Evolutionary conservation across 2,888 invertebrate genomes (phyloP).

Genomic region (Digitonthophagus gazella): DNA sequence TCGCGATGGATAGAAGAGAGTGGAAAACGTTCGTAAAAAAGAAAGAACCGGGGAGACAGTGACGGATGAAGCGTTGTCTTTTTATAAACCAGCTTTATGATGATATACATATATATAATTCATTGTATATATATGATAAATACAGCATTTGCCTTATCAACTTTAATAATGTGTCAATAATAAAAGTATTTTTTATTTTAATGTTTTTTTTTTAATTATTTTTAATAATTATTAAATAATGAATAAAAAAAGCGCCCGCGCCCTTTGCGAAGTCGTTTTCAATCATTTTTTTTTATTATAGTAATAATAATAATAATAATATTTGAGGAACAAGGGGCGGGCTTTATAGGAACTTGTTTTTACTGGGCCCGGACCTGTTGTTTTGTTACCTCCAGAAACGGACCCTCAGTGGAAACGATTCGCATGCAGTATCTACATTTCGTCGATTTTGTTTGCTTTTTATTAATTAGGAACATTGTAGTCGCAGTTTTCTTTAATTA

Average conservation of each 20-base stretch:
- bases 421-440: conserved; percentile 53
- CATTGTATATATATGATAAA: conserved; percentile 49
- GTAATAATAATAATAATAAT: conserved; percentile 12
- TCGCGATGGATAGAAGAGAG: background rate
- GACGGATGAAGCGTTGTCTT: conserved; percentile 41
- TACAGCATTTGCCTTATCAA: conserved; percentile 53
- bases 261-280: conserved; percentile 42
- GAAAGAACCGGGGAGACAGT: conserved; percentile 3
- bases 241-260: conserved; percentile 52
- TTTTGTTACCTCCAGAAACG: conserved; percentile 41
- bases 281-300: conserved; percentile 9
- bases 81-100: conserved; percentile 47
- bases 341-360: conserved; percentile 53
- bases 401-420: conserved; percentile 43
- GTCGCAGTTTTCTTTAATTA: conserved; percentile 43
- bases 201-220: conserved; percentile 32
- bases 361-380: conserved; percentile 54
- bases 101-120: conserved; percentile 52
- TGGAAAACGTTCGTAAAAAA: background rate
- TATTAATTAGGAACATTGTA: conserved; percentile 50
- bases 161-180: conserved; percentile 51
- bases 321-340: conserved; percentile 49
- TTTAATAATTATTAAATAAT: conserved; percentile 53
- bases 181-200: conserved; percentile 41
- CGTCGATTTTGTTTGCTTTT: conserved; percentile 31